phyloP scores from a whole-genome alignment of 2,113 vertebrate species.

The Catagonus wagneri region DNA sequence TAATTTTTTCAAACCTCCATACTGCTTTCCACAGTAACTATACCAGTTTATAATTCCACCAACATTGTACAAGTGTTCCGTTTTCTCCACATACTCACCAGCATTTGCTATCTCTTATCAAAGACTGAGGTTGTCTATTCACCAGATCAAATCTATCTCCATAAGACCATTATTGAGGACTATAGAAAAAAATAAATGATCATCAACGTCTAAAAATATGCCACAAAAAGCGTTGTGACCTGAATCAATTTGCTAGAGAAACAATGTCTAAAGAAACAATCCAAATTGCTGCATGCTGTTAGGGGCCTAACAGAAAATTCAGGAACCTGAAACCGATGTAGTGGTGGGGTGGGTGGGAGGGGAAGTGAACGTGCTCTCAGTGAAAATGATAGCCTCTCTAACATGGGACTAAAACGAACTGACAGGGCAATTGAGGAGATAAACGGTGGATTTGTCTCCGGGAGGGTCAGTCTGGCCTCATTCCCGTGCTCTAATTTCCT shows the following conservation, averaged over 20 bases:
- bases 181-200: not conserved
- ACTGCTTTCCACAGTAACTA: not conserved
- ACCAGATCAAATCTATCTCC: not conserved
- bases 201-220: not conserved
- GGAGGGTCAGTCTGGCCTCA: constrained; percentile 63
- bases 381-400: not conserved
- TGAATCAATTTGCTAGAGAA: constrained; percentile 1
- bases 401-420: constrained; percentile 38
- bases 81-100: not conserved
- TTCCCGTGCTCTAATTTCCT: constrained; percentile 71
- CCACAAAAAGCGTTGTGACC: not conserved
- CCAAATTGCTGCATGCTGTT: not conserved
- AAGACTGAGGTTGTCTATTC: not conserved
- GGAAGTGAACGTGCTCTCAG: not conserved
- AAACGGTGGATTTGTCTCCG: constrained; percentile 56
- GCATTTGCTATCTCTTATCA: not conserved
- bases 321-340: not conserved
- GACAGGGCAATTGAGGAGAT: constrained; percentile 58
- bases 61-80: not conserved
- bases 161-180: not conserved
- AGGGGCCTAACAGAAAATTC: not conserved
- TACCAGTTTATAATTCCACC: not conserved
- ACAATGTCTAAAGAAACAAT: not conserved
- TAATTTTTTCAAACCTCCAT: not conserved
- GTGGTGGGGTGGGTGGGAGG: not conserved